Evolutionary conservation across 2,797 vertebrate species (phyloP), one percentile per base, ranked within the genome.

Genomic region (Bovichtus diacanthus): DNA sequence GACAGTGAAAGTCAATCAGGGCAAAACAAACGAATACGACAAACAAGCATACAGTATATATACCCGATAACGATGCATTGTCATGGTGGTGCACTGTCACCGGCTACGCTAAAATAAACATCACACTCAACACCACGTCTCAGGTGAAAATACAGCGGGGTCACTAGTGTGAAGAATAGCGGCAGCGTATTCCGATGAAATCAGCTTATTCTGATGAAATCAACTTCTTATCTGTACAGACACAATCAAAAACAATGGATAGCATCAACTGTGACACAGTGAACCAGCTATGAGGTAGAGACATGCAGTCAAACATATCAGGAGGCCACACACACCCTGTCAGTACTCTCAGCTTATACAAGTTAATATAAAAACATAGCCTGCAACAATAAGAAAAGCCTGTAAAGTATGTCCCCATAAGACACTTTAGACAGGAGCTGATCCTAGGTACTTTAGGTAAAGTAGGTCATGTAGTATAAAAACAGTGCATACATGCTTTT

Each of bases 401-500:
- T 0, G 6, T n/a, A 58, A 43, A 75, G 23, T 19, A 39, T 47
- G 61, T 80, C 34, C 19, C 11, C 16, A 58, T 69, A 81, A 18
- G 13, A 25, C 21, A n/a, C n/a, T 44, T 43, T 19, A 43, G 41
- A 43, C 16, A 23, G 10, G 19, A 61, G 23, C 41, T 43, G 31
- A 77, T 81, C 25, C 21, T 29, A n/a, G 23, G 65, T 25, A 71
- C 38, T 31, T 51, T 8, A 31, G 47, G 41, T 41, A 75, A 62
- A 55, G 27, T n/a, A n/a, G n/a, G n/a, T 9, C 23, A 56, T 27
- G 44, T 13, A 12, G 56, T 27, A 66, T 59, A 59, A 61, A 79
- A 74, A 81, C 21, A 70, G 55, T 67, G 81, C 54, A 81, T 67
- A 43, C 81, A 71, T 62, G 46, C 8, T 76, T 55, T 73, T 72